phyloP scores from a whole-genome alignment of 1,140 invertebrate genomes.

The Eupeodes corollae region DNA sequence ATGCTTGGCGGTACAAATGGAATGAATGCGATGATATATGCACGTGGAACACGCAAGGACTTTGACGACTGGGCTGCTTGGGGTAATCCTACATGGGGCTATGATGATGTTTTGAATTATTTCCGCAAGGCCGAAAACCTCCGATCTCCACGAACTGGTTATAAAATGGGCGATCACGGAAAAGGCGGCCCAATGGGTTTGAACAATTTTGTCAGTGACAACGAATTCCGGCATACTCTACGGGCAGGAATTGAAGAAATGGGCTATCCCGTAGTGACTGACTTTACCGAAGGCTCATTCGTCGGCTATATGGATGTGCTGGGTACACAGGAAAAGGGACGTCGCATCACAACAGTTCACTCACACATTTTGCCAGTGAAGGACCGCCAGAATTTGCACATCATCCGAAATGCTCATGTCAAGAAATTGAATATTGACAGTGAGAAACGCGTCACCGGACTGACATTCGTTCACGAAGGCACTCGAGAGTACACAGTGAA shows the following conservation, averaged over 20 bases:
- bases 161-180: conserved; percentile 46
- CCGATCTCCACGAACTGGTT: conserved; percentile 38
- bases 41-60: conserved; percentile 53
- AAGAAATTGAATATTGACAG: conserved; percentile 63
- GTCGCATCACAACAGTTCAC: conserved; percentile 46
- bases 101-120: conserved; percentile 56
- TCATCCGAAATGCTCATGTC: conserved; percentile 62
- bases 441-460: conserved; percentile 56
- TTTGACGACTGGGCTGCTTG: conserved; percentile 53
- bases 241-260: conserved; percentile 33
- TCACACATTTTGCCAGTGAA: conserved; percentile 47
- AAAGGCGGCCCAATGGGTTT: conserved; percentile 46
- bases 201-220: conserved; percentile 40
- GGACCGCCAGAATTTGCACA: conserved; percentile 58
- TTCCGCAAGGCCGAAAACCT: conserved; percentile 55
- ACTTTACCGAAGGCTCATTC: conserved; percentile 42
- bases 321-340: conserved; percentile 40
- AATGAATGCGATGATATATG: conserved; percentile 64
- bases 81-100: conserved; percentile 53
- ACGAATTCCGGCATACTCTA: conserved; percentile 36
- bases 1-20: conserved; percentile 58
- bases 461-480: conserved; percentile 61
- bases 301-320: conserved; percentile 42
- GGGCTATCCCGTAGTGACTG: conserved; percentile 39
- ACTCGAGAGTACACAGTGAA: conserved; percentile 22